These are phyloP conservation scores for Apaloderma vittatum DNA, from an alignment of 2,113 vertebrate genomes.

Conservation along the genomic window DNA sequence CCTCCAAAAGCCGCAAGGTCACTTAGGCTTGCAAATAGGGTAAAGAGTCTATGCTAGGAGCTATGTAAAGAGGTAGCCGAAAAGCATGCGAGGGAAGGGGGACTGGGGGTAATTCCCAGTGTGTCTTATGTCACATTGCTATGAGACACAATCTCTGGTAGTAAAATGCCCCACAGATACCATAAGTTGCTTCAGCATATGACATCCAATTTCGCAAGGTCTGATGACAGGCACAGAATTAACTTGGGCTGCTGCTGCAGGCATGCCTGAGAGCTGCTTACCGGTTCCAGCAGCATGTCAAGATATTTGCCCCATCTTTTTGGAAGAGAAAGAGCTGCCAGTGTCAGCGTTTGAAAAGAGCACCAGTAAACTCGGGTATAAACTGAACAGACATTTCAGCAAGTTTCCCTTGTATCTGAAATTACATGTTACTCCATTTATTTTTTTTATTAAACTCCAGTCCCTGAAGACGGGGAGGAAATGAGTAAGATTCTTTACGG, in stretches of 20 bases:
- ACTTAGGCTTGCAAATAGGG: not conserved
- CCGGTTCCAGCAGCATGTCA: not conserved
- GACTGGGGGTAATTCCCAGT: not conserved
- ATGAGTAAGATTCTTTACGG: not conserved
- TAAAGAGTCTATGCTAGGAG: accelerated
- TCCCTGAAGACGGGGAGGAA: not conserved
- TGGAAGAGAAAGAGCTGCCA: constrained; percentile 4
- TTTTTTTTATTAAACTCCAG: not conserved
- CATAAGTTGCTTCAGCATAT: not conserved
- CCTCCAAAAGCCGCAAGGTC: not conserved
- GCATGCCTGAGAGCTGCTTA: constrained; percentile 5
- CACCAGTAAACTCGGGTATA: constrained; percentile 28
- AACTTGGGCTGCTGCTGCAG: not conserved
- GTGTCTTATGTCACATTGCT: not conserved
- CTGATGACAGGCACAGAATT: constrained; percentile 7
- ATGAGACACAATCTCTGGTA: not conserved
- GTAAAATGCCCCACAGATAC: constrained; percentile 7
- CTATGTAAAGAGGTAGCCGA: not conserved
- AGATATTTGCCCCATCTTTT: constrained; percentile 18
- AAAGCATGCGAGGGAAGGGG: not conserved
- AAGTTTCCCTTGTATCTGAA: not conserved
- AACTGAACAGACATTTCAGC: not conserved
- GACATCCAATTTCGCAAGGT: not conserved
- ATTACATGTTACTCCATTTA: not conserved
- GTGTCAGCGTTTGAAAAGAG: constrained; percentile 9